Conservation (phyloP, 1,140 invertebrate genomes). For the Pseudomyrmex flavicornis region DNA sequence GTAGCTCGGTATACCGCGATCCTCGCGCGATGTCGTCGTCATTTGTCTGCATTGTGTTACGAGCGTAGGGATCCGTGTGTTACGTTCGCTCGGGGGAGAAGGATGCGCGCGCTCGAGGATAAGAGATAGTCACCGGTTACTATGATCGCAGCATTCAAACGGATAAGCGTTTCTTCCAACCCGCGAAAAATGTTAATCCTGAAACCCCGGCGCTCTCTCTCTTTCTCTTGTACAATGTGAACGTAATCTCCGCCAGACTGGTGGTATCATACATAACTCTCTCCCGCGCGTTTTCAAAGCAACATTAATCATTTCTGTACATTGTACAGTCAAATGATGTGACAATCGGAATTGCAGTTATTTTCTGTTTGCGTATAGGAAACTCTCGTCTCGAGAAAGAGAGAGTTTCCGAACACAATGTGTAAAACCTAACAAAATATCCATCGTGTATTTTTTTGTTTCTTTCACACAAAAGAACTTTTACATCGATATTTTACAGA, state of each 20-base stretch:
- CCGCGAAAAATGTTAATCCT: slow-evolving; percentile 52
- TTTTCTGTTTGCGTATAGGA: neutral
- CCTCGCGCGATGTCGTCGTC: slow-evolving; percentile 64
- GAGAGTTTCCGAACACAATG: too few species aligned
- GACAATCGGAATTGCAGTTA: neutral
- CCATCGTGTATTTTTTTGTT: neutral
- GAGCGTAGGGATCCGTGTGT: slow-evolving; percentile 20
- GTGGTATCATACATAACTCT: neutral
- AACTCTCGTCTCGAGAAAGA: neutral
- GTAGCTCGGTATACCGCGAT: slow-evolving; percentile 57
- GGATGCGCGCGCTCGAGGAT: slow-evolving; percentile 33
- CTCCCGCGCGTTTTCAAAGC: neutral
- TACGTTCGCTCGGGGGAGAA: slow-evolving; percentile 25
- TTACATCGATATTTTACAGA: too few species aligned
- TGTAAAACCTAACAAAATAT: neutral
- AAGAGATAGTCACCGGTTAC: slow-evolving; percentile 45
- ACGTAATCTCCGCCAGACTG: slow-evolving; percentile 1
- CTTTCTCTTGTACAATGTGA: neutral
- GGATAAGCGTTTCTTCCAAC: slow-evolving; percentile 28
- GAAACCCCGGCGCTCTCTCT: neutral
- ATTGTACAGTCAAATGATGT: neutral
- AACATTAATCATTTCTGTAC: slow-evolving; percentile 5
- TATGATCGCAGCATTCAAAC: slow-evolving; percentile 51
- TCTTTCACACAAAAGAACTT: too few species aligned
- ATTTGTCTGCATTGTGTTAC: slow-evolving; percentile 68